Evolutionary conservation across 2,113 vertebrate genomes (phyloP).

Genomic region (Myiopsitta monachus): DNA sequence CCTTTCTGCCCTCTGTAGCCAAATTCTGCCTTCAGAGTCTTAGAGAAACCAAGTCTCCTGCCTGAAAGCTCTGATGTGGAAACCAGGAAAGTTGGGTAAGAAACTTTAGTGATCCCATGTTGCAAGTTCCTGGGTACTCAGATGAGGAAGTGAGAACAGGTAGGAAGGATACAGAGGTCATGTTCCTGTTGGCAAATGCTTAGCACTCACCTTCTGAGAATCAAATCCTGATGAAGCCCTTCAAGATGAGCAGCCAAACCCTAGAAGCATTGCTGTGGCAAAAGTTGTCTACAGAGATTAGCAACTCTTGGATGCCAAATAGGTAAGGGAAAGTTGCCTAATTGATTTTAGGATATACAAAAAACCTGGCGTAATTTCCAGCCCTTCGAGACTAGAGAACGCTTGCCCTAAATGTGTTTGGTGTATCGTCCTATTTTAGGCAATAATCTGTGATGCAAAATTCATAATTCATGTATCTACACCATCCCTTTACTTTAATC

Average conservation of each 20-base stretch:
- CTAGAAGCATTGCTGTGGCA: not conserved
- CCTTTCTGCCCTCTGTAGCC: not conserved
- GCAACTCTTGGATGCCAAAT: not conserved
- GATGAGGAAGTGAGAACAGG: not conserved
- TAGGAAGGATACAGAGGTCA: not conserved
- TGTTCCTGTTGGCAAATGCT: not conserved
- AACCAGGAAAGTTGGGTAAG: not conserved
- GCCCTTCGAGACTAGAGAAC: not conserved
- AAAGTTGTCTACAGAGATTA: not conserved
- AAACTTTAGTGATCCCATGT: not conserved
- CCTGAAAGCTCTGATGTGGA: not conserved
- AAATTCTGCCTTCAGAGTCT: not conserved
- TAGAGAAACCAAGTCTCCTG: not conserved
- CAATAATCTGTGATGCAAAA: conserved; percentile 17
- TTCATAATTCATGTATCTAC: conserved; percentile 37
- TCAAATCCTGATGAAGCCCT: not conserved
- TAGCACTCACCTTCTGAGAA: not conserved
- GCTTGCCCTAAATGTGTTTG: conserved; percentile 8
- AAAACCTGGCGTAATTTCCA: not conserved
- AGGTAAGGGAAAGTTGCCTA: not conserved
- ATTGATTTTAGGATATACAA: not conserved
- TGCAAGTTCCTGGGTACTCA: not conserved
- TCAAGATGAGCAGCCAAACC: not conserved
- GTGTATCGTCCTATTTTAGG: not conserved
- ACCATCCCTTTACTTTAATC: conserved; percentile 27